These are phyloP conservation scores for Aerospiza tachiro DNA, from an alignment of 2,797 vertebrate genomes.

Conservation along the genomic window DNA sequence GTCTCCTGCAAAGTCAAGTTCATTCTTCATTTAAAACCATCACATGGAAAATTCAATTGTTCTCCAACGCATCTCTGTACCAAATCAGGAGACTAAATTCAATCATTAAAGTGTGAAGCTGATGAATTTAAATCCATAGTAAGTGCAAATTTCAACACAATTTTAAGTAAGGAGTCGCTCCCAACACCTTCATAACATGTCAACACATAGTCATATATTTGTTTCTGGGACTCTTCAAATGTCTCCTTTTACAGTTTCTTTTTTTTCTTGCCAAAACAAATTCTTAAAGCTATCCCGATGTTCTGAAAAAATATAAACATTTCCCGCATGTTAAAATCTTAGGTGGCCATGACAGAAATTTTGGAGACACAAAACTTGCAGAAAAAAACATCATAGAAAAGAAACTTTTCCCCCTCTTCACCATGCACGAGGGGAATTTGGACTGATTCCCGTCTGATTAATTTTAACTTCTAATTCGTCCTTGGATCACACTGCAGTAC, in stretches of 20 bases:
- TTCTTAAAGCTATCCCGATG: conserved; percentile 18
- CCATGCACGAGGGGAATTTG: neutral
- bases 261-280: conserved; percentile 62
- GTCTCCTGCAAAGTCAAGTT: neutral
- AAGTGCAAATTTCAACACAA: conserved; percentile 66
- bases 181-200: conserved; percentile 69
- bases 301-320: conserved; percentile 52
- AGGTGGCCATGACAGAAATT: neutral
- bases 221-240: conserved; percentile 68
- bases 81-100: conserved; percentile 43
- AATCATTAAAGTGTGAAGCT: conserved; percentile 59
- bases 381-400: neutral
- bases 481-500: neutral
- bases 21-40: conserved; percentile 12
- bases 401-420: neutral
- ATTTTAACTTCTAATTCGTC: conserved; percentile 46
- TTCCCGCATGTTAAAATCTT: neutral
- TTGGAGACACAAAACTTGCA: neutral
- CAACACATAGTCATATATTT: conserved; percentile 70
- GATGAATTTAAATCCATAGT: conserved; percentile 61
- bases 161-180: conserved; percentile 60
- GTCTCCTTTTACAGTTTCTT: conserved; percentile 37
- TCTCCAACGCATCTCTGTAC: neutral
- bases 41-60: conserved; percentile 53
- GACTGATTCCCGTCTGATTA: conserved; percentile 17